Conservation (phyloP, 2,888 invertebrate genomes). For the Melieria crassipennis region DNA sequence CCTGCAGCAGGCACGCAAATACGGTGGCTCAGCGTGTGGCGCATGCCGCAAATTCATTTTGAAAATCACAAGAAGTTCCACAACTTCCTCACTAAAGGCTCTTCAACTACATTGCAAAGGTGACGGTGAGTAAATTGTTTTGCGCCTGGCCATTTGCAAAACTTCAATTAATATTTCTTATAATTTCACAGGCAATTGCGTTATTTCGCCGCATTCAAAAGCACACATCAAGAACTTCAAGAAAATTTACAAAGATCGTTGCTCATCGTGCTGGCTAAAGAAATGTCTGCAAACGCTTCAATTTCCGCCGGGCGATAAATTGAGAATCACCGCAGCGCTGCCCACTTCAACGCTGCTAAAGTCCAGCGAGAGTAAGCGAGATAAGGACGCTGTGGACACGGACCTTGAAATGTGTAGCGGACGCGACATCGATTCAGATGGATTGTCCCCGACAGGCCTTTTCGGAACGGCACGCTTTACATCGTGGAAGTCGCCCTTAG, state of each 20-base stretch:
- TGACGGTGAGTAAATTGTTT: conserved; percentile 52
- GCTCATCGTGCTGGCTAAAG: conserved; percentile 88
- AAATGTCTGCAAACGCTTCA: conserved; percentile 84
- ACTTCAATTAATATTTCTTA: conserved; percentile 14
- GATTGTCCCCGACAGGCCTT: conserved; percentile 25
- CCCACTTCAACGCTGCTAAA: conserved; percentile 62
- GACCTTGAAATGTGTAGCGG: not conserved
- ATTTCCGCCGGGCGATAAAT: conserved; percentile 75
- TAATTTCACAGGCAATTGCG: conserved; percentile 71
- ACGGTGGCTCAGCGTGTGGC: conserved; percentile 86
- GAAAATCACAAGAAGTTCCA: conserved; percentile 68
- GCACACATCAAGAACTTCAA: conserved; percentile 69
- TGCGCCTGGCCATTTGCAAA: not conserved
- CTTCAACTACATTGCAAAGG: conserved; percentile 64
- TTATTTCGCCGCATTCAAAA: conserved; percentile 76
- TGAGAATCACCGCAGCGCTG: conserved; percentile 75
- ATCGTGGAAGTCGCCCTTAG: conserved; percentile 53
- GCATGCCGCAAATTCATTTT: conserved; percentile 88
- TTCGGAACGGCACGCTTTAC: conserved; percentile 18
- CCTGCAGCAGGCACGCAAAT: conserved; percentile 82
- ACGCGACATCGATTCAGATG: conserved; percentile 3
- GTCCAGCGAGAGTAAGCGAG: conserved; percentile 33
- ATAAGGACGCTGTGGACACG: conserved; percentile 14
- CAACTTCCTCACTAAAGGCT: conserved; percentile 55
- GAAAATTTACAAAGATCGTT: conserved; percentile 78